Percentiles rank a stretch among this genome's conserved stretches.
Evolutionary conservation across 2,797 vertebrate genomes (phyloP).

Genomic region (Epinephelus coioides): DNA sequence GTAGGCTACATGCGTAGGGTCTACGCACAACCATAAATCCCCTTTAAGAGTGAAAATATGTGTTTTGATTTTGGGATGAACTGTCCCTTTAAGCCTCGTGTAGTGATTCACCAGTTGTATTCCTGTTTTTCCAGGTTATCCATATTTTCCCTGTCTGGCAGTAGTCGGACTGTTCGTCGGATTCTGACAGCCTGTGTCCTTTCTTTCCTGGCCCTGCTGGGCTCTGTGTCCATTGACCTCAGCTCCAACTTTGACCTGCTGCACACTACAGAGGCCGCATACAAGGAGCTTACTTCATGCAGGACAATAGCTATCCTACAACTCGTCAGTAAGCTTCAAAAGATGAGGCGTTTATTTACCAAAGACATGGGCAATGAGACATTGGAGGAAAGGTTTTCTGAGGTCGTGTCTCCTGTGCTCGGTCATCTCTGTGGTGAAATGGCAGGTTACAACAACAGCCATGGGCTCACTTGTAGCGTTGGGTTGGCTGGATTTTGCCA

Average conservation of each 20-base stretch:
- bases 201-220: conserved; percentile 88
- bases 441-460: conserved; percentile 32
- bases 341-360: conserved; percentile 72
- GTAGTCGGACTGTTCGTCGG: conserved; percentile 82
- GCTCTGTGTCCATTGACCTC: conserved; percentile 86
- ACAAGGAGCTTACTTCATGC: conserved; percentile 86
- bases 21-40: too few relatives aligned
- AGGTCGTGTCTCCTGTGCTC: conserved; percentile 48
- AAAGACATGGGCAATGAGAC: conserved; percentile 29
- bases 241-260: conserved; percentile 80
- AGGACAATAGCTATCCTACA: conserved; percentile 74
- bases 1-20: too few relatives aligned
- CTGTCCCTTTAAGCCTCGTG: neutral
- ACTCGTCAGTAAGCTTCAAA: conserved; percentile 84
- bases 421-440: conserved; percentile 72
- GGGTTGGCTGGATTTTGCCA: conserved; percentile 78
- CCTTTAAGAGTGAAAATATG: too few relatives aligned
- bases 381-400: neutral
- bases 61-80: too few relatives aligned
- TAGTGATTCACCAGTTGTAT: neutral
- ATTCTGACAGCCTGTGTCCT: conserved; percentile 86
- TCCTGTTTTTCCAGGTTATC: conserved; percentile 66
- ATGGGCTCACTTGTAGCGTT: conserved; percentile 70
- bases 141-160: conserved; percentile 63
- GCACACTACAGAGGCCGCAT: conserved; percentile 79